These are phyloP conservation scores for Ginglymostoma cirratum DNA, from an alignment of 2,113 vertebrate genomes.

Conservation along the genomic window DNA sequence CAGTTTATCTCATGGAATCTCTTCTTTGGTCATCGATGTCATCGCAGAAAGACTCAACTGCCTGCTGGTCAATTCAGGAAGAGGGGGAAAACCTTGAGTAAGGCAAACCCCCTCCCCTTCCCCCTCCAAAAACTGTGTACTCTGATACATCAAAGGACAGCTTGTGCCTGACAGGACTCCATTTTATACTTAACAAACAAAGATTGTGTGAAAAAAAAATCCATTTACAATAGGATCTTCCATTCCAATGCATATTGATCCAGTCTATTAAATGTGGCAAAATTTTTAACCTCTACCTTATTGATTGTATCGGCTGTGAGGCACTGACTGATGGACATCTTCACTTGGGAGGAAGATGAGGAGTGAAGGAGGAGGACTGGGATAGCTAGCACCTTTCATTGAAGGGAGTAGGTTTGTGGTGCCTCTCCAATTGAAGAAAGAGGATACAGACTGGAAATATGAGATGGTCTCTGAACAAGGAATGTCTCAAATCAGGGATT, in stretches of 20 bases:
- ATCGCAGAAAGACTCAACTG: slow-evolving; percentile 43
- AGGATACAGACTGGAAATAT: not conserved
- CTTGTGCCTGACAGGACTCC: not conserved
- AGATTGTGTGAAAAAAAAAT: not conserved
- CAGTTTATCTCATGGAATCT: slow-evolving; percentile 39
- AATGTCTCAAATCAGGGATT: slow-evolving; percentile 29
- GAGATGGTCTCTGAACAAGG: not conserved
- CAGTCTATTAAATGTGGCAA: not conserved
- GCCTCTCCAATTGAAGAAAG: not conserved
- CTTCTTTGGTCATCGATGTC: not conserved
- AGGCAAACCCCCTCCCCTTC: not conserved
- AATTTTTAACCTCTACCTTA: slow-evolving; percentile 17
- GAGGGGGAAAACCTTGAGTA: not conserved
- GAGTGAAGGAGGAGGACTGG: not conserved
- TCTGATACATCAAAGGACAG: not conserved
- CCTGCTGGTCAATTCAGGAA: slow-evolving; percentile 45
- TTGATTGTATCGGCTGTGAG: not conserved
- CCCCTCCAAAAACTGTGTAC: too few relatives aligned
- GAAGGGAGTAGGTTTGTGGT: too few relatives aligned
- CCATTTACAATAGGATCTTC: slow-evolving; percentile 11
- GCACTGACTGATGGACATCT: not conserved
- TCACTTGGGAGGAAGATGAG: not conserved
- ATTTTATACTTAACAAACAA: slow-evolving; percentile 34
- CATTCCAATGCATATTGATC: not conserved
- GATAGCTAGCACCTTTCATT: not conserved